Evolutionary conservation across 2,797 vertebrate genomes (phyloP), one percentile per base, ranked within the genome.

Genomic region (Okamejei kenojei): DNA sequence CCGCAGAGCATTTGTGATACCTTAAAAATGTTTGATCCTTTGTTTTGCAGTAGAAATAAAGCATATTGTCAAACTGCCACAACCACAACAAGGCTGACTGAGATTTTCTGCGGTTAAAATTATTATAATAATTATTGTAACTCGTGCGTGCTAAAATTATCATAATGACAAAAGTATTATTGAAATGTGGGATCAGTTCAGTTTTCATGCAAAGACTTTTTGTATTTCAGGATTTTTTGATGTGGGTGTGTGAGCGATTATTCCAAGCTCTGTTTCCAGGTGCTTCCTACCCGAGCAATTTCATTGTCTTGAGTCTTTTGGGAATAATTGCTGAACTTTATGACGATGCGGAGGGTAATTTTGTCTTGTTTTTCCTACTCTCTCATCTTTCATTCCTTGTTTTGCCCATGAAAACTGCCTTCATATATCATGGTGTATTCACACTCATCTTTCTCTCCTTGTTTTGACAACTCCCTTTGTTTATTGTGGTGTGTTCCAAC

Each of bases 231-330:
- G 97, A 96, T 94, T 99, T 99, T 94, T 95, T 99, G 95, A 94
- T 94, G 93, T 97, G 98, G 95, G 73, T 98, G 91, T 98, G 97
- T 94, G 96, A 95, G 94, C 96, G 93, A 79, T 97, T 99, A 93
- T 97, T 99, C 94, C 97, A 97, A 93, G 96, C 96, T 8, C 94
- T 99, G 74, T 96, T 98, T 95, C 97, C 98, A 3, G 98, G 98
- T 93, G 98, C 98, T 35, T 99, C 98, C 0, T 98, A 98, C 94
- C 97, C 98, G 93, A 98, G 97, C 93, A 97, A 97, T 94, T 97
- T 99, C 94, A 97, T 97, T 95, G 96, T 97, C 71, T 96, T 99
- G 88, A 97, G 97, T 94, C 96, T 99, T 95, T 97, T 99, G 95
- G 96, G 96, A 93, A 96, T 97, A 71, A 94, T 98, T 94, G 97